These are phyloP conservation scores for Agrilus cyanescens DNA, from an alignment of 2,888 invertebrate species.

Conservation along the genomic window DNA sequence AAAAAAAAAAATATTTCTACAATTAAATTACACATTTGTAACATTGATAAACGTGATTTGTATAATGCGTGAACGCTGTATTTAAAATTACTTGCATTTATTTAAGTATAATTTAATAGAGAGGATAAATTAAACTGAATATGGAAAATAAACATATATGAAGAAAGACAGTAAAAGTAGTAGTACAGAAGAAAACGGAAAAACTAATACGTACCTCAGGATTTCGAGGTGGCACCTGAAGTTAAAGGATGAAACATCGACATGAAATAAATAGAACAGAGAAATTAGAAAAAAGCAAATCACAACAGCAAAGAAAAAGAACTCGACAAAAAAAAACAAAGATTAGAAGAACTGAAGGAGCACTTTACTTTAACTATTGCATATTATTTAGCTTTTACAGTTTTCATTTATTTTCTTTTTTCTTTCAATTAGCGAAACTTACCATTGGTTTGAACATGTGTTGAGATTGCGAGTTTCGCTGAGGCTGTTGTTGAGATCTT, in stretches of 20 bases:
- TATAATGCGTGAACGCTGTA: too few relatives aligned
- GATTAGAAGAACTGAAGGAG: slow-evolving; percentile 31
- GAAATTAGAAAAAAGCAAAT: slow-evolving; percentile 34
- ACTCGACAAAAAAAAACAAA: slow-evolving; percentile 25
- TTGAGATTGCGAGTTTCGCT: slow-evolving; percentile 70
- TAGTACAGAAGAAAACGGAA: slow-evolving; percentile 5
- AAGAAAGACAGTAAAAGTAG: neutral
- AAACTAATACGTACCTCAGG: slow-evolving; percentile 66
- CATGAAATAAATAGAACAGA: slow-evolving; percentile 47
- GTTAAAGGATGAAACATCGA: slow-evolving; percentile 38
- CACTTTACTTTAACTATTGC: slow-evolving; percentile 2
- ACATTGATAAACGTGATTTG: too few relatives aligned
- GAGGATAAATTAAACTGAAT: too few relatives aligned
- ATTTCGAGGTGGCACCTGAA: slow-evolving; percentile 75
- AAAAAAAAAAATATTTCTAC: too few relatives aligned
- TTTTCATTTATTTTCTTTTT: too few relatives aligned
- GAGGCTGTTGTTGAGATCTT: slow-evolving; percentile 48
- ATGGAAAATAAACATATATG: neutral
- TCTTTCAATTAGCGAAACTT: too few relatives aligned
- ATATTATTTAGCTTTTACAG: neutral
- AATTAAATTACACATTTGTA: too few relatives aligned
- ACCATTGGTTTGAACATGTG: slow-evolving; percentile 86
- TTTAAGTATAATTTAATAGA: too few relatives aligned
- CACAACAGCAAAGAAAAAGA: slow-evolving; percentile 44
- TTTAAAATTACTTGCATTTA: too few relatives aligned